Evolutionary conservation across 64 coral and sea anemone species (phyloP).

Genomic region (Exaiptasia diaphana): DNA sequence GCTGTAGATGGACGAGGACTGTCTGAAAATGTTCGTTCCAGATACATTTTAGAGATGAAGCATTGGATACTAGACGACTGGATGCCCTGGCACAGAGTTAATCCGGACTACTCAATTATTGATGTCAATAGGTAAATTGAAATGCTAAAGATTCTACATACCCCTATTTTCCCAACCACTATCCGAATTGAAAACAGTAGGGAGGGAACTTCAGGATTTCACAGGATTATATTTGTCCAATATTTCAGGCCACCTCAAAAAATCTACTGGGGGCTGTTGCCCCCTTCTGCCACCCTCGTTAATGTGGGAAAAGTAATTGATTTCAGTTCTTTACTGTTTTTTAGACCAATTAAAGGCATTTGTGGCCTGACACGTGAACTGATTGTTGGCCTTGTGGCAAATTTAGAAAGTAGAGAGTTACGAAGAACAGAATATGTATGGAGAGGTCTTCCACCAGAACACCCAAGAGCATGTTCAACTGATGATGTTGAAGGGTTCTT

Average conservation of each 20-base stretch:
- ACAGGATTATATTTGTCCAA: background rate
- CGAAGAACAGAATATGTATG: conserved; percentile 3
- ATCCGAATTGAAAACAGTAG: no score
- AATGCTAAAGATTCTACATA: conserved; percentile 1
- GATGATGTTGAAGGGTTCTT: conserved; percentile 70
- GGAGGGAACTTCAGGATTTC: background rate
- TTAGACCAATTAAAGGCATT: conserved; percentile 43
- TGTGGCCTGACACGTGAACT: conserved; percentile 46
- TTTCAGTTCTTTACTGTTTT: background rate
- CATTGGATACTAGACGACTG: conserved; percentile 49
- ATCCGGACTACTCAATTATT: conserved; percentile 22
- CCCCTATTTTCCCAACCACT: no score
- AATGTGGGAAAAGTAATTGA: background rate
- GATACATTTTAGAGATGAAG: conserved; percentile 25
- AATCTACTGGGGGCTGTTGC: background rate
- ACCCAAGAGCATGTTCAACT: conserved; percentile 37
- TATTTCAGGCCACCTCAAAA: background rate
- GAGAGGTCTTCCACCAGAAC: conserved; percentile 37
- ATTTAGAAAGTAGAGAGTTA: conserved; percentile 50
- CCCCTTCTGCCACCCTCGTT: background rate
- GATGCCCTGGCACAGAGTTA: conserved; percentile 28
- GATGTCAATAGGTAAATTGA: conserved; percentile 50
- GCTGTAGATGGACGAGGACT: conserved; percentile 55
- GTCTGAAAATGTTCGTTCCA: background rate
- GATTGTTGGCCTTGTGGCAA: conserved; percentile 59